Evolutionary conservation across 2,113 vertebrate genomes (phyloP).

Genomic region (Acinonyx jubatus): DNA sequence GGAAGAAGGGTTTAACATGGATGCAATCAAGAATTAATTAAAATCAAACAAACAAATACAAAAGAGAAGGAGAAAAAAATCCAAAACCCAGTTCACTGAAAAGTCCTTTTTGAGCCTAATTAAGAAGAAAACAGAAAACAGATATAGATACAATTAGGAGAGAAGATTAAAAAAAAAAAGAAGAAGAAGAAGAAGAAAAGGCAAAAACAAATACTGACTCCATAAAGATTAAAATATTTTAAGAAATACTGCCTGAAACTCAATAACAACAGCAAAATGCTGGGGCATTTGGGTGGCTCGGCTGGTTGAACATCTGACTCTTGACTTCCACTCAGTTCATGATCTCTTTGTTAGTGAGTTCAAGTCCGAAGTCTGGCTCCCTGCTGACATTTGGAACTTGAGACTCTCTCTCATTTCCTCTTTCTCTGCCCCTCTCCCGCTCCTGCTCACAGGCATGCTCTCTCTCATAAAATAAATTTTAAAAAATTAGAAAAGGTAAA

Average conservation of each 20-base stretch:
- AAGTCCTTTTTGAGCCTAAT: neutral
- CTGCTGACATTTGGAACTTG: no score
- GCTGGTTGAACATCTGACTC: no score
- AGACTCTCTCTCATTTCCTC: no score
- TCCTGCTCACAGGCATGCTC: no score
- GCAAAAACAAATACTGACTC: neutral
- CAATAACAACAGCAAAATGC: neutral
- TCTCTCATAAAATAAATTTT: no score
- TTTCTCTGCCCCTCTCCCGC: no score
- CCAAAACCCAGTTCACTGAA: neutral
- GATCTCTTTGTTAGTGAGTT: no score
- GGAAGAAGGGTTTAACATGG: neutral
- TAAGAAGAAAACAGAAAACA: constrained; percentile 36
- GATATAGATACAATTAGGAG: neutral
- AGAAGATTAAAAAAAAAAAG: neutral
- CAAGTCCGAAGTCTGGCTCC: no score
- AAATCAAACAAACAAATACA: constrained; percentile 40
- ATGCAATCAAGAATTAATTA: constrained; percentile 44
- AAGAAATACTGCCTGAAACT: neutral
- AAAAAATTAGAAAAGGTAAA: no score
- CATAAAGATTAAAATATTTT: neutral
- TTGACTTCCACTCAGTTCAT: no score
- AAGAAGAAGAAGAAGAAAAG: neutral
- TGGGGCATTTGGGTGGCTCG: no score
- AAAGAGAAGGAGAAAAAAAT: neutral